Conservation (phyloP, 2,797 vertebrate genomes). For the Anabas testudineus region DNA sequence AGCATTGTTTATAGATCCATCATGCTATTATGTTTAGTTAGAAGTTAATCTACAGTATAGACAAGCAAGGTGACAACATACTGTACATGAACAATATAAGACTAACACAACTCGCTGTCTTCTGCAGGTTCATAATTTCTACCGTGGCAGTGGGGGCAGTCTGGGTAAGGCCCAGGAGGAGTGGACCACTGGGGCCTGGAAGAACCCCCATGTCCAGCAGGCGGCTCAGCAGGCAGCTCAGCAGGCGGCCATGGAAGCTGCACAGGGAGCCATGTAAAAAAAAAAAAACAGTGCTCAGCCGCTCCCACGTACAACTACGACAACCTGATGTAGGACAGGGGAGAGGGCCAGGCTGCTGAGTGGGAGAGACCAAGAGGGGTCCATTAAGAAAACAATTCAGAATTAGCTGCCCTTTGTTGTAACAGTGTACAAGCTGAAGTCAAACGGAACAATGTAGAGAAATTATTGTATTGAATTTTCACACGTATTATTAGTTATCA, state of each 20-base stretch:
- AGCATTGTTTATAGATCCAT: too few relatives aligned
- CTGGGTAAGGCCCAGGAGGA: constrained; percentile 98
- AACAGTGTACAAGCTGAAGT: constrained; percentile 61
- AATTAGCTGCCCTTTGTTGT: constrained; percentile 77
- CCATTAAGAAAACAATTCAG: constrained; percentile 76
- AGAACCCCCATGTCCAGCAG: constrained; percentile 96
- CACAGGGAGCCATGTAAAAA: constrained; percentile 90
- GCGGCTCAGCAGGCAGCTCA: constrained; percentile 95
- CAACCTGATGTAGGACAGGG: constrained; percentile 92
- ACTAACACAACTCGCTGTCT: not conserved
- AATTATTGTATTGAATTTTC: constrained; percentile 31
- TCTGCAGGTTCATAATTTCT: constrained; percentile 94
- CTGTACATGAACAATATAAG: too few relatives aligned
- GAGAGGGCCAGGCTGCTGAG: constrained; percentile 43
- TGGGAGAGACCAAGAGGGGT: constrained; percentile 75
- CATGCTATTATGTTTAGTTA: too few relatives aligned
- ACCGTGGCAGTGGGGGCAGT: constrained; percentile 96
- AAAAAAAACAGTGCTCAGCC: constrained; percentile 91
- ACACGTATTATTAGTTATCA: constrained; percentile 30
- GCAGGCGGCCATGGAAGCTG: constrained; percentile 93
- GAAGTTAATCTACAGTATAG: too few relatives aligned
- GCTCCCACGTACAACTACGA: constrained; percentile 97
- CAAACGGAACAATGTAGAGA: constrained; percentile 56
- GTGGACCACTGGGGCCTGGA: constrained; percentile 97
- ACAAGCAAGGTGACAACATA: too few relatives aligned